These are phyloP conservation scores for Tanypteryx hageni DNA, from an alignment of 2,888 invertebrate genomes.

Conservation along the genomic window DNA sequence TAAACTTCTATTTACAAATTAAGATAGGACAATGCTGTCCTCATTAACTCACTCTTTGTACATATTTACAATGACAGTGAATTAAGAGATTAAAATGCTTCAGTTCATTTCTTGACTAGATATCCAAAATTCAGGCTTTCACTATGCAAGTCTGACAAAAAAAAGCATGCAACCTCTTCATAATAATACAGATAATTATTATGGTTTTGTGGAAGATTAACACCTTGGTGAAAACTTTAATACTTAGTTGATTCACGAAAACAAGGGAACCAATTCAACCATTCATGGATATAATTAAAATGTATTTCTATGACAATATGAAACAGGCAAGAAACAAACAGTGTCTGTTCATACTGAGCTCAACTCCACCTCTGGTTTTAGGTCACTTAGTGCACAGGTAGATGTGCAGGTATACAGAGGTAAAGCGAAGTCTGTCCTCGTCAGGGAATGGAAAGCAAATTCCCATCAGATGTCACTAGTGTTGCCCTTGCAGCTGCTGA, in stretches of 20 bases:
- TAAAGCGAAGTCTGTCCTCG: not conserved
- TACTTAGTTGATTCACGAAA: conserved; percentile 16
- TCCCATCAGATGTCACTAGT: conserved; percentile 37
- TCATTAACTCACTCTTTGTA: conserved; percentile 1
- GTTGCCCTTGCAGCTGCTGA: conserved; percentile 43
- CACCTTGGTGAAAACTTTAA: not conserved
- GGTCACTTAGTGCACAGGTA: not conserved
- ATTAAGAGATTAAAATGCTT: conserved; percentile 18
- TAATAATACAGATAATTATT: not conserved
- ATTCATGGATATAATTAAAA: conserved; percentile 28
- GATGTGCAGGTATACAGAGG: not conserved
- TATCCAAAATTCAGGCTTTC: not conserved
- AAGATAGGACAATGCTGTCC: not conserved
- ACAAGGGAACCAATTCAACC: not conserved
- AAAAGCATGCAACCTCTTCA: not conserved
- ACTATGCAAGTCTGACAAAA: not conserved
- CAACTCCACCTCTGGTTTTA: not conserved
- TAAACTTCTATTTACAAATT: conserved; percentile 46
- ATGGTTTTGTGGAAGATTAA: not conserved
- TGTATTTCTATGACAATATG: not conserved
- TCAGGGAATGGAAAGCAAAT: conserved; percentile 47
- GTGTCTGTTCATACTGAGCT: not conserved
- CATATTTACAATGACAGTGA: conserved; percentile 45
- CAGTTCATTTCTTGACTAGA: conserved; percentile 47
- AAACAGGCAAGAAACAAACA: not conserved